These are phyloP conservation scores for Megamerina dolium DNA, from an alignment of 2,888 invertebrate species.

Conservation along the genomic window DNA sequence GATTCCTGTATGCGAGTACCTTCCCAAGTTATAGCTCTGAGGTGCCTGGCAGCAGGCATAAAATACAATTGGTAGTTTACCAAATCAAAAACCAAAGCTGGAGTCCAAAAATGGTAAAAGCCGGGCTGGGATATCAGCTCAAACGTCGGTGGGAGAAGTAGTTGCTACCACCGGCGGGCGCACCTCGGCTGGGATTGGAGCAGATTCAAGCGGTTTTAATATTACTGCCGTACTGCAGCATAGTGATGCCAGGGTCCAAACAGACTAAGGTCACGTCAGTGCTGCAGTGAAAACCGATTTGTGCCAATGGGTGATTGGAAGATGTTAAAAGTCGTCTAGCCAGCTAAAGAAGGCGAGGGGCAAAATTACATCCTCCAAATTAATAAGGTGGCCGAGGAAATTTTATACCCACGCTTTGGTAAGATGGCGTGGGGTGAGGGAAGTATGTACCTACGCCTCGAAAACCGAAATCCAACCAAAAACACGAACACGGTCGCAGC, in stretches of 20 bases:
- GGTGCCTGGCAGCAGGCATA: background rate
- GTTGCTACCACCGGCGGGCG: background rate
- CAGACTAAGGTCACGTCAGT: background rate
- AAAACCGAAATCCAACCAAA: constrained; percentile 1
- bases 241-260: background rate
- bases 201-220: background rate
- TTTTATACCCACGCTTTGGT: constrained; percentile 1
- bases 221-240: background rate
- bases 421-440: constrained; percentile 3
- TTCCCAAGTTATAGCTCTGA: background rate
- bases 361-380: constrained; percentile 2
- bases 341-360: background rate
- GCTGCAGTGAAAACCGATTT: background rate
- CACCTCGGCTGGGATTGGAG: background rate
- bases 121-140: background rate
- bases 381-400: background rate
- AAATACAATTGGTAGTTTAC: background rate
- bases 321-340: background rate
- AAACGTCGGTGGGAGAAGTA: background rate
- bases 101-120: background rate
- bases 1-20: no score
- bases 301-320: constrained; percentile 1
- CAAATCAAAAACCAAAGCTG: background rate
- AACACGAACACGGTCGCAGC: background rate
- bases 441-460: background rate